These are phyloP conservation scores for Conistra vaccinii DNA, from an alignment of 2,888 invertebrate species.

Conservation along the genomic window DNA sequence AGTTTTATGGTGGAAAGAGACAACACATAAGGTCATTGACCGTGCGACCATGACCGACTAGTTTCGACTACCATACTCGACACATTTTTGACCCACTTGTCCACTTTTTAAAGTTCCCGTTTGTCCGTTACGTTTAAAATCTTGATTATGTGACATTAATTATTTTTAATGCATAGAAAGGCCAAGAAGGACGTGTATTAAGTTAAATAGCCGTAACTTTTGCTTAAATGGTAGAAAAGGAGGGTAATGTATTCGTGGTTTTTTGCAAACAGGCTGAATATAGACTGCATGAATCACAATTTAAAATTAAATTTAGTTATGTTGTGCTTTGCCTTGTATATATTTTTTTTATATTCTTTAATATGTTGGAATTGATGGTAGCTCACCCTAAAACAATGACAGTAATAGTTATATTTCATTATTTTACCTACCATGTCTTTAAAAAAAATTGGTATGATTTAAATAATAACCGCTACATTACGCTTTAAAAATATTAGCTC, in stretches of 20 bases:
- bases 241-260: slow-evolving; percentile 32
- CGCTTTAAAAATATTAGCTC: neutral
- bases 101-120: slow-evolving; percentile 70
- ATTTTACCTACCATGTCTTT: no score
- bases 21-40: slow-evolving; percentile 63
- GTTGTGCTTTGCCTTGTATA: neutral
- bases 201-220: slow-evolving; percentile 21
- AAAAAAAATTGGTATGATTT: neutral
- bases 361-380: neutral
- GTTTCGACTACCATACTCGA: slow-evolving; percentile 63
- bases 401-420: neutral
- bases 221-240: neutral
- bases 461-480: no score
- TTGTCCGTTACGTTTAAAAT: slow-evolving; percentile 44
- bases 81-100: slow-evolving; percentile 77
- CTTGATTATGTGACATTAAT: slow-evolving; percentile 37
- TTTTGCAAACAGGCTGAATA: neutral
- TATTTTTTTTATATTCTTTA: neutral
- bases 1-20: slow-evolving; percentile 47
- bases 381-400: neutral
- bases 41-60: slow-evolving; percentile 79
- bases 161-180: slow-evolving; percentile 12
- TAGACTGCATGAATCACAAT: neutral
- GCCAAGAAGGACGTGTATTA: slow-evolving; percentile 4
- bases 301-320: neutral